phyloP scores from a whole-genome alignment of 2,113 vertebrate species.

The Suricata suricatta region DNA sequence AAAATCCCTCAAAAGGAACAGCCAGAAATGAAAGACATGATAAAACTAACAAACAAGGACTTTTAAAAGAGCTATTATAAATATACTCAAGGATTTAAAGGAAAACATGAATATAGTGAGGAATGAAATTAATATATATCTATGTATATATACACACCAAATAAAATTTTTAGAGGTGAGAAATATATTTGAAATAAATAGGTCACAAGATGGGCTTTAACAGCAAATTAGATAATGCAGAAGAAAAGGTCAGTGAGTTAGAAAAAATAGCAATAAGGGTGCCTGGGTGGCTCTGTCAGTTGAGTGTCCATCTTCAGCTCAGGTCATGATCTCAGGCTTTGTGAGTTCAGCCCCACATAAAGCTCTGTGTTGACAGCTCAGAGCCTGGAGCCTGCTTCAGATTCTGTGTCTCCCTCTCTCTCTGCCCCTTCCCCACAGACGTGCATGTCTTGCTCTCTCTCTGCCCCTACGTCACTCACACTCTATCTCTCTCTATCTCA shows the following conservation, averaged over 20 bases:
- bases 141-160: background rate
- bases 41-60: background rate
- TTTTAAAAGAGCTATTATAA: constrained; percentile 11
- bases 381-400: no score
- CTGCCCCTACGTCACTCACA: no score
- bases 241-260: constrained; percentile 16
- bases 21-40: background rate
- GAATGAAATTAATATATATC: background rate
- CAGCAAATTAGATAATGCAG: background rate
- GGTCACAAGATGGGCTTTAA: background rate
- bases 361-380: no score
- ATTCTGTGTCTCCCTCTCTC: no score
- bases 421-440: no score
- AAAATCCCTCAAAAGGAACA: background rate
- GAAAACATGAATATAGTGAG: background rate
- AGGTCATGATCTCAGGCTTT: no score
- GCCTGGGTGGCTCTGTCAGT: no score
- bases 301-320: no score
- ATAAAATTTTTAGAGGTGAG: constrained; percentile 3
- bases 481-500: no score
- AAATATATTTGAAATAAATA: constrained; percentile 31
- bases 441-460: no score
- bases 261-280: background rate
- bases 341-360: no score
- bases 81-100: background rate